phyloP scores from a whole-genome alignment of 2,113 vertebrate genomes.

The Mormyrus iriodes region DNA sequence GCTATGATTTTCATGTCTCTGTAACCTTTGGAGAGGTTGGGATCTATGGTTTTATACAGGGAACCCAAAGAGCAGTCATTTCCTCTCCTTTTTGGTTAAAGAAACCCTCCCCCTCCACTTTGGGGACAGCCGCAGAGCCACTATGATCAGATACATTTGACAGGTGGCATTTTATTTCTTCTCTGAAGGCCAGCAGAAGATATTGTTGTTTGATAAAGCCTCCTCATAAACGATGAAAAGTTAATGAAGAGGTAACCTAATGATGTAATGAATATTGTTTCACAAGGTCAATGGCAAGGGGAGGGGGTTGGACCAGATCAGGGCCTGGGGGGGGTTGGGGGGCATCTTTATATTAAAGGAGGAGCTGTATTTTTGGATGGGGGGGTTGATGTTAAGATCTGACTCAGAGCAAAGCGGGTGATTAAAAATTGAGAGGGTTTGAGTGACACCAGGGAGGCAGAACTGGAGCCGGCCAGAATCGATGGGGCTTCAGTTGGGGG shows the following conservation, averaged over 20 bases:
- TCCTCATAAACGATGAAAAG: slow-evolving; percentile 73
- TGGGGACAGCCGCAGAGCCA: background rate
- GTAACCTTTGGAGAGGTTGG: background rate
- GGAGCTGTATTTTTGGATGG: slow-evolving; percentile 19
- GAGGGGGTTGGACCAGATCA: background rate
- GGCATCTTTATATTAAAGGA: slow-evolving; percentile 14
- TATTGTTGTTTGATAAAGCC: slow-evolving; percentile 53
- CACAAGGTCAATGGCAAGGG: slow-evolving; percentile 65
- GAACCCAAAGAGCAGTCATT: background rate
- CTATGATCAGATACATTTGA: background rate
- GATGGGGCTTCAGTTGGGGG: slow-evolving; percentile 35
- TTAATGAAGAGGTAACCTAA: slow-evolving; percentile 78
- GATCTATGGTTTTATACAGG: background rate
- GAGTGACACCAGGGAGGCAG: slow-evolving; percentile 57
- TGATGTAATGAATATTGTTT: slow-evolving; percentile 75
- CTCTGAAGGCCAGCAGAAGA: slow-evolving; percentile 42
- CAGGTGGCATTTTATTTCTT: slow-evolving; percentile 10
- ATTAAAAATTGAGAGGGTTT: slow-evolving; percentile 67
- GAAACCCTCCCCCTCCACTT: background rate
- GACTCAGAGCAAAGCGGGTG: slow-evolving; percentile 33
- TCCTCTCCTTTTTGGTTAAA: background rate
- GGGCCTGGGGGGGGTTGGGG: background rate
- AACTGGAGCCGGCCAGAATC: slow-evolving; percentile 53
- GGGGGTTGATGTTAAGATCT: slow-evolving; percentile 12
- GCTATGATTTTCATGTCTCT: background rate